These are phyloP conservation scores for Menura novaehollandiae DNA, from an alignment of 2,113 vertebrate genomes.

Conservation along the genomic window DNA sequence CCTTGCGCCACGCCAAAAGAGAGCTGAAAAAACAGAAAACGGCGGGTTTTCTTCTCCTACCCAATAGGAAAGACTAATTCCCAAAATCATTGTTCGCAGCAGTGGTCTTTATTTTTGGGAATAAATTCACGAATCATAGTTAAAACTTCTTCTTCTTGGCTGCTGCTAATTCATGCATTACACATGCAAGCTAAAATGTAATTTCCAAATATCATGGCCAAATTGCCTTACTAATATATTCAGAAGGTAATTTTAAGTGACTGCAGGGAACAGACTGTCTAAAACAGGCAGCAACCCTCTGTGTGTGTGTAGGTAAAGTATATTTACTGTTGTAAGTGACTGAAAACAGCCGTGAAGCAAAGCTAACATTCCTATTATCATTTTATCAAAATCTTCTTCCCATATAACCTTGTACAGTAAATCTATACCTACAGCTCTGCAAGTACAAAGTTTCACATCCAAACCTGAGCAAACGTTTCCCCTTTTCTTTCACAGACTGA, in stretches of 20 bases:
- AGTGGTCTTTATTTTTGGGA: not conserved
- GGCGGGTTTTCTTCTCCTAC: no score
- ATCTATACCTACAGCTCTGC: rapidly evolving
- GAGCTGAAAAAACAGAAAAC: rapidly evolving
- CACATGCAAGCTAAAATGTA: not conserved
- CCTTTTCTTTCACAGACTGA: not conserved
- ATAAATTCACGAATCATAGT: not conserved
- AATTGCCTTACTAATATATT: not conserved
- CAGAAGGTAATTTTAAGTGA: not conserved
- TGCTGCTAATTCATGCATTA: not conserved
- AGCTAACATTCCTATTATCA: rapidly evolving
- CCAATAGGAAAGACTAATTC: rapidly evolving
- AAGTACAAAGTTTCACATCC: not conserved
- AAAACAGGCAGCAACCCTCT: not conserved
- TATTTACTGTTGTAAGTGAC: not conserved
- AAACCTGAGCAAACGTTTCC: not conserved
- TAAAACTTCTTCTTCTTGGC: not conserved
- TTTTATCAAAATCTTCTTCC: not conserved
- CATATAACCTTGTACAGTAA: not conserved
- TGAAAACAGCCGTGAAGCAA: not conserved
- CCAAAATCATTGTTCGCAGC: not conserved
- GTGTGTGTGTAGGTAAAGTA: not conserved
- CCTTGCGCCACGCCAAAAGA: rapidly evolving
- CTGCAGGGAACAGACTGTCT: not conserved
- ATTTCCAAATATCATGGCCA: not conserved